These are phyloP conservation scores for Trichonephila inaurata DNA, from an alignment of 1,140 invertebrate species.

Conservation along the genomic window DNA sequence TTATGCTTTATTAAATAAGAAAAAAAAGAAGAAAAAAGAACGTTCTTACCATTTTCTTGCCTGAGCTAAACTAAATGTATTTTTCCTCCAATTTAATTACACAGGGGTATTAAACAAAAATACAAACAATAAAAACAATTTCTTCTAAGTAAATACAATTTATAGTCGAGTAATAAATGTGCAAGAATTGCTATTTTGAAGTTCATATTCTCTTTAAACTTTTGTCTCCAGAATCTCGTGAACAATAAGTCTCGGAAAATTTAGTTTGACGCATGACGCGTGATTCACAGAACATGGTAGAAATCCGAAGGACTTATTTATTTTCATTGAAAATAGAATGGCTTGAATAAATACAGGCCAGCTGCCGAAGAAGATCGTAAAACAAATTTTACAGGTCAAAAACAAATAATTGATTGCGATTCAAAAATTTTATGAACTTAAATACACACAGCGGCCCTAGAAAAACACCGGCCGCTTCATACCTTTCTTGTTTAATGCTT, in stretches of 20 bases:
- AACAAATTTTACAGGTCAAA: neutral
- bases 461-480: neutral
- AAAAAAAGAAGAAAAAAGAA: too few species aligned
- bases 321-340: neutral
- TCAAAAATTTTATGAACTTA: neutral
- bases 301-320: neutral
- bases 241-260: neutral
- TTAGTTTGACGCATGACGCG: neutral
- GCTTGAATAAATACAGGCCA: neutral
- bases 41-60: too few species aligned
- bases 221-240: neutral
- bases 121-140: too few species aligned
- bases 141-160: neutral
- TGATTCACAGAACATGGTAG: neutral
- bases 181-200: neutral
- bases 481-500: neutral
- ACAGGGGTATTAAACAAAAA: too few species aligned
- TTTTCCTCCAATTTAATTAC: too few species aligned
- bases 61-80: too few species aligned
- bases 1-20: too few species aligned
- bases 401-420: neutral
- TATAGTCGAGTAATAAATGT: neutral
- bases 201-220: neutral
- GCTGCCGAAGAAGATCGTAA: neutral
- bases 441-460: neutral